Conservation (phyloP, 2,888 invertebrate genomes). For the Protophormia terraenovae region DNA sequence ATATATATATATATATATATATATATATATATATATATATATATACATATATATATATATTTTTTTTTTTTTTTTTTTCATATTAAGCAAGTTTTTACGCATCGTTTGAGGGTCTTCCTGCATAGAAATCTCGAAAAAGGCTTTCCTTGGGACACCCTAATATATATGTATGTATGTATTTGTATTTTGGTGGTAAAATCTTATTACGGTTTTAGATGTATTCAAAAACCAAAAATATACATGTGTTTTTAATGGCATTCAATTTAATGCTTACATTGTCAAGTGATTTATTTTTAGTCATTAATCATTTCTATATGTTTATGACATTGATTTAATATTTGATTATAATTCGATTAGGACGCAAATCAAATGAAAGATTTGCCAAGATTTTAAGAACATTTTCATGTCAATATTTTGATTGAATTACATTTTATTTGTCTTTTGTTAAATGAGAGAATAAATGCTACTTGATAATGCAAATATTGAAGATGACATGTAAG, state of each 20-base stretch:
- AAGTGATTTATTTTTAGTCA: background rate
- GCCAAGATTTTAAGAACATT: background rate
- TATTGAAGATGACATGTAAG: background rate
- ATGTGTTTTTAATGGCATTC: background rate
- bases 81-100: too few relatives aligned
- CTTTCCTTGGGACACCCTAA: too few relatives aligned
- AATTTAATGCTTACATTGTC: background rate
- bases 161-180: background rate
- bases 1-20: too few relatives aligned
- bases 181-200: background rate
- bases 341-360: background rate
- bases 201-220: background rate
- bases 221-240: background rate
- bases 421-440: background rate
- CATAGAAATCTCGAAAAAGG: too few relatives aligned
- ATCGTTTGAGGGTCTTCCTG: too few relatives aligned
- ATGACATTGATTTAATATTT: background rate
- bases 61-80: too few relatives aligned
- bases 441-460: too few relatives aligned
- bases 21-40: too few relatives aligned
- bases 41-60: too few relatives aligned
- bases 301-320: constrained; percentile 17
- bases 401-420: background rate
- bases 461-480: background rate
- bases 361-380: background rate